Percentiles rank a stretch among this genome's conserved stretches.
These are phyloP conservation scores for Cactoblastis cactorum DNA, from an alignment of 2,888 invertebrate genomes.

Conservation along the genomic window DNA sequence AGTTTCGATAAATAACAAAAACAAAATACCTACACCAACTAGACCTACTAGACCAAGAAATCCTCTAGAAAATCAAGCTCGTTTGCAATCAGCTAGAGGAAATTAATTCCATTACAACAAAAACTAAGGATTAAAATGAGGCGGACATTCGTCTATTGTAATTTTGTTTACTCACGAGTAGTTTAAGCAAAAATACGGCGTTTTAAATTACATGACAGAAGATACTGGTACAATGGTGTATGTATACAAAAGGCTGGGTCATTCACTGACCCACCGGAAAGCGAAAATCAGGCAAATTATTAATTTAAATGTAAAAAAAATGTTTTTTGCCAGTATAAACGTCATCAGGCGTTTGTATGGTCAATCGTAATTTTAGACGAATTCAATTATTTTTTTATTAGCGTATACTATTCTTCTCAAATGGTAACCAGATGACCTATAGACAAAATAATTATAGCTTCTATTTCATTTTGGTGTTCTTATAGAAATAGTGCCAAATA, in stretches of 20 bases:
- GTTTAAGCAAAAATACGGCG: conserved; percentile 4
- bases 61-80: background rate
- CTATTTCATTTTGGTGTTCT: no score
- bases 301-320: conserved; percentile 23
- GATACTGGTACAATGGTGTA: conserved; percentile 6
- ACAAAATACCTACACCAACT: background rate
- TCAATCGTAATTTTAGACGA: no score
- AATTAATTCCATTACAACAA: conserved; percentile 3
- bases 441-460: no score
- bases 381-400: no score
- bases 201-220: conserved; percentile 15
- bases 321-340: conserved; percentile 15
- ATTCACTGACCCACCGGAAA: conserved; percentile 25
- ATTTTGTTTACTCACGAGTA: background rate
- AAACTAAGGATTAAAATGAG: background rate
- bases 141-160: conserved; percentile 1
- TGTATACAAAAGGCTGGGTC: conserved; percentile 23
- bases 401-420: no score
- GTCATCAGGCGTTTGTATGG: background rate
- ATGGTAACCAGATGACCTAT: no score
- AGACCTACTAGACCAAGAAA: background rate
- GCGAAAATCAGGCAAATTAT: conserved; percentile 24
- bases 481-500: no score
- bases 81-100: background rate
- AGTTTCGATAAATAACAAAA: no score